These are phyloP conservation scores for Eremophila alpestris DNA, from an alignment of 2,797 vertebrate species.

Conservation along the genomic window DNA sequence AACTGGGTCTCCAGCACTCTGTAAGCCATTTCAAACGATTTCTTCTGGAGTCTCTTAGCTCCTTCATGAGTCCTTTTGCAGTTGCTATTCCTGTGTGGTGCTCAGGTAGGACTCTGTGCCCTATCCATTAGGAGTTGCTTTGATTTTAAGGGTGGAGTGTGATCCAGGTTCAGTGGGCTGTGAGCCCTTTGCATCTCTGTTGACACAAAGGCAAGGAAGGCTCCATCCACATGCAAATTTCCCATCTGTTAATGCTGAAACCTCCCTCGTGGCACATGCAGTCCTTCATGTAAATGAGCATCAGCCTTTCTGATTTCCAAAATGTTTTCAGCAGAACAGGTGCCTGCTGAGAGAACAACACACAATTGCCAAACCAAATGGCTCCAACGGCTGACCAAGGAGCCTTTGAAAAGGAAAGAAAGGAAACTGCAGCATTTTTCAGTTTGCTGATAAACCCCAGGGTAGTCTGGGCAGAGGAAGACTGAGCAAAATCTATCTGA, in stretches of 20 bases:
- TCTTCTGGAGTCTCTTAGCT: not conserved
- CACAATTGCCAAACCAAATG: accelerated
- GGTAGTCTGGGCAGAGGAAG: not conserved
- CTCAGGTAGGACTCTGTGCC: not conserved
- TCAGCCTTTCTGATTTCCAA: not conserved
- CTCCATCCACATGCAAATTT: not conserved
- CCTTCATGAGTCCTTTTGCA: not conserved
- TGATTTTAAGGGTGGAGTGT: not conserved
- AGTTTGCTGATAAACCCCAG: not conserved
- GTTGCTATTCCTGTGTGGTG: not conserved
- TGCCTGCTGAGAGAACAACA: not conserved
- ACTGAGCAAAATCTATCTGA: not conserved
- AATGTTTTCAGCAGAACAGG: not conserved
- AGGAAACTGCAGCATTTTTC: not conserved
- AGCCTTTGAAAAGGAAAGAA: not conserved
- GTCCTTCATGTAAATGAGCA: not conserved
- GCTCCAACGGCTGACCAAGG: not conserved
- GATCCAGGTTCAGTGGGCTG: not conserved
- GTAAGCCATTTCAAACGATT: not conserved
- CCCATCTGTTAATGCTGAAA: not conserved
- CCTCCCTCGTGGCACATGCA: not conserved
- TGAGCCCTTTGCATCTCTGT: not conserved
- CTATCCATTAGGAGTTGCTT: not conserved
- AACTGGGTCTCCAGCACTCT: not conserved
- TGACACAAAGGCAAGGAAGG: not conserved